Evolutionary conservation across 2,113 vertebrate genomes (phyloP), one percentile per base, ranked within the genome.

Genomic region (Ursus arctos): DNA sequence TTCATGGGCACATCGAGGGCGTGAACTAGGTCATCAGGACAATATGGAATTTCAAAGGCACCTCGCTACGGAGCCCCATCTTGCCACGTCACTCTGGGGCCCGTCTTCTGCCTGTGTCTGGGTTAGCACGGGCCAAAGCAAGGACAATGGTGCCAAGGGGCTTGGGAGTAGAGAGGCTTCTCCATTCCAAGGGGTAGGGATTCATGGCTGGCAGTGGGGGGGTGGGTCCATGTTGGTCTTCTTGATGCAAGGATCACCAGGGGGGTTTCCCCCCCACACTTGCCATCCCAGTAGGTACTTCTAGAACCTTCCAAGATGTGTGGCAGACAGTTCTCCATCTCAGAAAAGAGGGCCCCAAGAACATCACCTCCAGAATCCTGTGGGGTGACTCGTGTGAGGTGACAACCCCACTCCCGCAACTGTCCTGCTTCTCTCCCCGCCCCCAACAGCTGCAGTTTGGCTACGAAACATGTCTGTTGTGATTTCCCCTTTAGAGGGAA

Each of bases 31-130:
- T 43, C 53, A 74, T 1, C 4, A 43, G 93, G 63, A 83, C 74
- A 16, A 43, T 43, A 47, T 0, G 2, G 63, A 36, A 12, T 71
- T 76, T 96, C 93, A n/a, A 0, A 79, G 40, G 19, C 5, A 4
- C 18, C 47, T 84, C 1, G 2, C 14, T 7, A 26, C 1, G 31
- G 72, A 33, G 6, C 0, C 2, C 36, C 12, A 2, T 14, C 28
- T 19, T 53, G 3, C 5, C 1, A 4, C 0, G 0, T 31, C 2
- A 0, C 57, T 84, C 67, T 6, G 26, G 72, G 59, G 21, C 31
- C 47, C 21, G 0, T 9, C n/a, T 28, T 67, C 16, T 53, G 22
- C n/a, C 33, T 40, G 43, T 21, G 49, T 28, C 49, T 69, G 16
- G 49, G 6, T 36, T 3, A 76, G 47, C 57, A 83, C 36, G 28